Base-by-base conservation (phyloP, 1,140 invertebrate genomes). In the Lineus longissimus region DNA sequence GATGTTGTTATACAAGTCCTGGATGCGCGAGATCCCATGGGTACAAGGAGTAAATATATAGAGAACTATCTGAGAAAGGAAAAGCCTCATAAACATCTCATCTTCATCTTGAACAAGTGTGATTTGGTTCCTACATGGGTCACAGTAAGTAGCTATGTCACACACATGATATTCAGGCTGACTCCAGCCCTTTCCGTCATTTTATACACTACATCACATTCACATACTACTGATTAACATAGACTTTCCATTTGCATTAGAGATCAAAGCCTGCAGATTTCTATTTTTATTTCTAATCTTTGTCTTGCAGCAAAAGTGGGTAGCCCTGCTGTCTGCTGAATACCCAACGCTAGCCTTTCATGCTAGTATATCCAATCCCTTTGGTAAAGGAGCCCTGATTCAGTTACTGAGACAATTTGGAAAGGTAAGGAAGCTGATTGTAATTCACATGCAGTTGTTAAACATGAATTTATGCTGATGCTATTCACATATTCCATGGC, bases 341-440 rank as follows among this genome's bases (percentile, higher is more conserved):
- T 94, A 96, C 84, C 97, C 97, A 31, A 98, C 97, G 0, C 86
- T 99, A 72, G 97, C 96, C 0, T 99, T 99, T 76, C 95, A 98
- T 83, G 95, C 97, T 0, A 98, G 95, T 17, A 83, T 99, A 51
- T 97, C 91, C 51, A 95, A 99, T 86, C 93, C 96, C 0, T 99
- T 99, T 84, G 96, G 96, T 45, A 99, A 99, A 86, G 95, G 95
- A 55, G 92, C 95, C 0, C 81, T 99, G 0, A 99, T 99, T 61
- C 97, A 97, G 83, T 81, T 99, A 19, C 82, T 99, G 2, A 85
- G 97, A 27, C 97, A 99, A 78, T 95, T 99, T 84, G 90, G 88
- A n/a, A 97, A 97, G 71, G 81, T 86, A 60, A 72, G 70, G 33
- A 67, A n/a, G 60, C n/a, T 68, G 65, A n/a, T n/a, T n/a, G n/a